Percentiles rank a stretch among this genome's conserved stretches.
phyloP scores from a whole-genome alignment of 35 echinoderm and acorn worm species.

The Apostichopus parvimensis region DNA sequence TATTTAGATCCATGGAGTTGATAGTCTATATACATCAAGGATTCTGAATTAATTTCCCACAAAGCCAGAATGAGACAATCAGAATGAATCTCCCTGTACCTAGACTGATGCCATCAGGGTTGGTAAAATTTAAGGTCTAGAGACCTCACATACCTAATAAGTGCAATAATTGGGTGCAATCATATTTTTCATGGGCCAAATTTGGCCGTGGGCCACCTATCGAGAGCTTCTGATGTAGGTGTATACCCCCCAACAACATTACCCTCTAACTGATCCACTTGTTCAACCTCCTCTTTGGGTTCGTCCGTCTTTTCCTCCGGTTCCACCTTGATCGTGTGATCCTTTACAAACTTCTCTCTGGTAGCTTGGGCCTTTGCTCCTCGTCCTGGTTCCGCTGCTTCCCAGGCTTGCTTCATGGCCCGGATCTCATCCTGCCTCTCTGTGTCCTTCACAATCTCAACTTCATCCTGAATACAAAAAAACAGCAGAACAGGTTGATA shows the following conservation, averaged over 20 bases:
- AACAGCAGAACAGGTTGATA: not conserved
- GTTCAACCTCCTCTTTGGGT: conserved; percentile 5
- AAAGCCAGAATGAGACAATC: no score
- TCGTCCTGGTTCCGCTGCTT: conserved; percentile 94
- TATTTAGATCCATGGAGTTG: no score
- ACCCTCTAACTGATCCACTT: not conserved
- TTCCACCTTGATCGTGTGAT: conserved; percentile 93
- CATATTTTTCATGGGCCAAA: no score
- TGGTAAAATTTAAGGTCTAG: no score
- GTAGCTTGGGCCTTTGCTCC: conserved; percentile 84
- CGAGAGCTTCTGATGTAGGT: no score
- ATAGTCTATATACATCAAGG: no score
- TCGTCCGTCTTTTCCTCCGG: conserved; percentile 7
- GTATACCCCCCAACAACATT: not conserved
- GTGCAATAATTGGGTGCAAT: no score
- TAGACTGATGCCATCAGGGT: no score
- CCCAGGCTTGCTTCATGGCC: conserved; percentile 98
- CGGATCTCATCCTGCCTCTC: conserved; percentile 96
- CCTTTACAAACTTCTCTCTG: conserved; percentile 90
- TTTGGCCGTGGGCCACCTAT: no score
- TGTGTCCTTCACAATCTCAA: conserved; percentile 93
- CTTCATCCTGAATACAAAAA: conserved; percentile 79
- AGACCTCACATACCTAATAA: no score
- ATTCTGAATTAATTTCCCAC: no score
- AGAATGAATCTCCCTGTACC: no score